These are phyloP conservation scores for Sula dactylatra DNA, from an alignment of 2,113 vertebrate species.

Conservation along the genomic window DNA sequence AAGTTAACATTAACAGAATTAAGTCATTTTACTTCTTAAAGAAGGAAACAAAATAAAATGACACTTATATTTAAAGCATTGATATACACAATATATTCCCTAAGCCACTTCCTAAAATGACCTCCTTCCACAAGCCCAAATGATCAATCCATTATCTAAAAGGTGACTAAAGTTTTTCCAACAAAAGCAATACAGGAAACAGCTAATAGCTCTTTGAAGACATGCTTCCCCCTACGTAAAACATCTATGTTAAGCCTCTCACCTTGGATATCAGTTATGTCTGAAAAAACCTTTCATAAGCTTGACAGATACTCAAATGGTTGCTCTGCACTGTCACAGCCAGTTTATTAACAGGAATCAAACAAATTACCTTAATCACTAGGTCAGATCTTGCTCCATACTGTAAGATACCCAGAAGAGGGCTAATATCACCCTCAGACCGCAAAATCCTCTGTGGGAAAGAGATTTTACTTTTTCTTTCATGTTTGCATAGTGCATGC, in stretches of 20 bases:
- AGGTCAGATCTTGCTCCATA: not conserved
- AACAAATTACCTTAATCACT: not conserved
- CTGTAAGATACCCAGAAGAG: not conserved
- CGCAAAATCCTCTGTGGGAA: not conserved
- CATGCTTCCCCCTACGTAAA: not conserved
- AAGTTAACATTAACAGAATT: not conserved
- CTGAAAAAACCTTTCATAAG: not conserved
- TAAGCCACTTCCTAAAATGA: not conserved
- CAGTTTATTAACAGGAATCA: not conserved
- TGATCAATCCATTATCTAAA: not conserved
- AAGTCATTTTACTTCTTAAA: not conserved
- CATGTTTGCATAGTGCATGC: not conserved
- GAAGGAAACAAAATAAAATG: not conserved
- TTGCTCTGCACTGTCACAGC: not conserved
- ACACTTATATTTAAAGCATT: not conserved
- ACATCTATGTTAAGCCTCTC: not conserved
- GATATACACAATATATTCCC: not conserved
- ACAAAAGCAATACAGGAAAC: not conserved
- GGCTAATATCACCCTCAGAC: not conserved
- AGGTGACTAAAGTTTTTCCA: not conserved
- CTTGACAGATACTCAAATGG: not conserved
- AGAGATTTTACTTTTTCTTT: not conserved
- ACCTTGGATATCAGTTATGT: not conserved
- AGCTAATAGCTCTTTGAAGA: not conserved
- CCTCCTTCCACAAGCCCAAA: not conserved